phyloP scores from a whole-genome alignment of 2,888 invertebrate species.

The Quadroppia sp. region DNA sequence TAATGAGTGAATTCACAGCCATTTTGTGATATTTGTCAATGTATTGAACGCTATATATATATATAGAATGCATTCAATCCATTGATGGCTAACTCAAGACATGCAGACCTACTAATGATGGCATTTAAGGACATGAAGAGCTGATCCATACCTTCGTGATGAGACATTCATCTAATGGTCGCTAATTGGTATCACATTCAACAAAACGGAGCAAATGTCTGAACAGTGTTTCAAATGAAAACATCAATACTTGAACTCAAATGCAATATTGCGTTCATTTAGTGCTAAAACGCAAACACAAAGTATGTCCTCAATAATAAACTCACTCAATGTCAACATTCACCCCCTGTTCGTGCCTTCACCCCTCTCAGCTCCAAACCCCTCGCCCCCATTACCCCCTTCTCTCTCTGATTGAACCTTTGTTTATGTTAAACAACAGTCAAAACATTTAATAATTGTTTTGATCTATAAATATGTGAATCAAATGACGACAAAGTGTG shows the following conservation, averaged over 20 bases:
- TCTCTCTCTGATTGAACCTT: no score
- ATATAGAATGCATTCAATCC: neutral
- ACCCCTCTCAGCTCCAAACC: no score
- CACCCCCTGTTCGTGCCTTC: no score
- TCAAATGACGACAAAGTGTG: no score
- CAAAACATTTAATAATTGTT: no score
- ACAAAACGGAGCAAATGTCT: neutral
- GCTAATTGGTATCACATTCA: neutral
- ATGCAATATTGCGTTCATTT: slow-evolving; percentile 5
- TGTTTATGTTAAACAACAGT: no score
- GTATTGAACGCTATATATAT: neutral
- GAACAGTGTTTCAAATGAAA: neutral
- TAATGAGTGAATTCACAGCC: neutral
- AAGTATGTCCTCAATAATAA: no score
- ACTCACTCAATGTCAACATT: no score
- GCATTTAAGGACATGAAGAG: neutral
- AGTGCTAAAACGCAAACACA: no score
- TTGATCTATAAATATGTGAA: no score
- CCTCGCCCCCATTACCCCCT: no score
- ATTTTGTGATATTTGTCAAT: slow-evolving; percentile 1
- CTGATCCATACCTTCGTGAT: slow-evolving; percentile 24
- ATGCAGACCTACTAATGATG: no score
- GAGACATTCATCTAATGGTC: slow-evolving; percentile 19
- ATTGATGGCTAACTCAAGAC: neutral
- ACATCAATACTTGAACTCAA: neutral